Base-by-base conservation (phyloP, 2,888 invertebrate genomes). In the Caenorhabditis zanzibari region DNA sequence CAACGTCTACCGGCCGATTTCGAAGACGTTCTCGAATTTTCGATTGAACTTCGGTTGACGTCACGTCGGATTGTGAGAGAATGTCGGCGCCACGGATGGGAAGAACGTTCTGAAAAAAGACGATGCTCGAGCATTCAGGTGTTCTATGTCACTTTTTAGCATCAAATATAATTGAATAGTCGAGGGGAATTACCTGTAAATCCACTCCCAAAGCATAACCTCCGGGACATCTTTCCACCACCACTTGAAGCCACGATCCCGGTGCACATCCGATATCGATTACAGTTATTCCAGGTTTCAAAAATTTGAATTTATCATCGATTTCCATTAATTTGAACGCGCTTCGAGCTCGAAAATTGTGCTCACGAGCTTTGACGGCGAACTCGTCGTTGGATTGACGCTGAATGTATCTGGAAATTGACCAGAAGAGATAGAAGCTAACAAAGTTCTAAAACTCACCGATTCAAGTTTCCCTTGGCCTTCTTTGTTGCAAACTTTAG, bases 301-400 rank as follows among this genome's bases (percentile, higher is more conserved):
- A 49, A 59, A 91, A 68, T 44, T 85, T 85, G 66, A 86, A 88
- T 74, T 89, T 88, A 16, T 92, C 89, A 64, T 92, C 86, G 24
- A 92, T 90, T 81, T 92, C 91, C 16, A 91, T 63, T 54, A 92
- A 77, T 81, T 92, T 92, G 87, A 91, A 92, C 10, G 92, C 92
- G 81, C 91, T 91, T 69, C 92, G 61, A 14, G 92, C 92, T 35
- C 92, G 84, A 72, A 85, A 92, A 22, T 83, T 83, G 74, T 92
- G 90, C 72, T 89, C 89, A 12, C 88, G 79, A 5, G 90, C 90
- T 72, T 81, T 81, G 3, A 81, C 74, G 4, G 89, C 73, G 63
- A 86, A 91, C 41, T 87, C 86, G 81, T 91, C 91, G 16, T 58
- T 87, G 24, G 88, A 58, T 63, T 91, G 91, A n/a, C 90, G 86